Evolutionary conservation across 2,888 invertebrate species (phyloP), one percentile per base, ranked within the genome.

Genomic region (Chouioia cunea): DNA sequence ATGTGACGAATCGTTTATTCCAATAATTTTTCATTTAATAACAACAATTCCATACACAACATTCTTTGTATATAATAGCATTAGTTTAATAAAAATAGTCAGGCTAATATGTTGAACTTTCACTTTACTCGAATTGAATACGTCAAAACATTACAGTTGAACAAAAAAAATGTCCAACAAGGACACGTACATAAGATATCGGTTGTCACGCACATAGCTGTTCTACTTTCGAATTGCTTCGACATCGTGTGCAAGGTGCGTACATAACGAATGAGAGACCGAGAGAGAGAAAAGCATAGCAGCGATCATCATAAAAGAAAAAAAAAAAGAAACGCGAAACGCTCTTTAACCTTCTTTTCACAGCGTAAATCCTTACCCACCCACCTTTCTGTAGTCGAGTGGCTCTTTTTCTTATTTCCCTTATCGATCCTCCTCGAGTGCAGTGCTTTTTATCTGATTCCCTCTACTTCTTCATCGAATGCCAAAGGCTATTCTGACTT

Each of bases 221-320:
- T 69, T 73, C 69, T 63, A 73, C 73, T 73, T 73, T 73, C 73
- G 68, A 69, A 73, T 73, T 65, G 54, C 56, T 68, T 54, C 47
- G 66, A 65, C 65, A 60, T 65, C 65, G 47, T 48, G 23, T 18
- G 65, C 54, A 8, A 16, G 56, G 27, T 48, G 18, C 23, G 48
- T 36, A 36, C 22, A 27, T 47, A 27, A 43, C 57, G 27, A 48
- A 47, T 47, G 8, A 6, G 44, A n/a, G n/a, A n/a, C n/a, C 46
- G 27, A 36, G 47, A 46, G 56, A 44, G 23, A 10, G 47, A 52
- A 43, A 22, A 54, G 23, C 16, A 27, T 52, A 10, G 43, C 43
- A 10, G 50, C 36, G 44, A 46, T 23, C 43, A 16, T 20, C 52
- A 46, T 36, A 50, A 64, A 64, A 36, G 10, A 36, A 36, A 36